Percentiles rank a stretch among this genome's conserved stretches.
Evolutionary conservation across 2,797 vertebrate species (phyloP).

Genomic region (Trichosurus vulpecula): DNA sequence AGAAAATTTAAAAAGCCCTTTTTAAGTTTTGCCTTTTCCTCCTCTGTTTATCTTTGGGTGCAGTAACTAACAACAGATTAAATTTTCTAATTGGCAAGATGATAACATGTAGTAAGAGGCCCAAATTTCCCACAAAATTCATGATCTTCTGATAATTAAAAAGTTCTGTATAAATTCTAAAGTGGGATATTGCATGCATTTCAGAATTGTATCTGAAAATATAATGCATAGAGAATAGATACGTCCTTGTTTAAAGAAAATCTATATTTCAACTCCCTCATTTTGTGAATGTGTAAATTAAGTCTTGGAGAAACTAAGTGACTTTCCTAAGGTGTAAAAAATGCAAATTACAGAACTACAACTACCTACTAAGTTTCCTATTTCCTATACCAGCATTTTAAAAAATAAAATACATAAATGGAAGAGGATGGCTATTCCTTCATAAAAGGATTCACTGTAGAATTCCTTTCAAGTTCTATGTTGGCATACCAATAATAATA

Average conservation of each 20-base stretch:
- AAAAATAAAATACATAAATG: neutral
- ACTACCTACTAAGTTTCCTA: neutral
- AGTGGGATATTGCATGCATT: neutral
- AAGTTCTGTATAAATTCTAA: neutral
- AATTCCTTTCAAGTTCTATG: neutral
- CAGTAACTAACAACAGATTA: neutral
- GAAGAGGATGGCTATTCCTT: neutral
- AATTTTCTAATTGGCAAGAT: neutral
- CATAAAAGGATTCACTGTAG: neutral
- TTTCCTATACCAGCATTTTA: neutral
- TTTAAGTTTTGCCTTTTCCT: neutral
- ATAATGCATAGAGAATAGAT: neutral
- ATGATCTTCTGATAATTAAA: neutral
- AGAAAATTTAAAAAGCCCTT: neutral
- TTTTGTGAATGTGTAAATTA: neutral
- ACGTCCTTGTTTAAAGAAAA: neutral
- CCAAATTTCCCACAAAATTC: neutral
- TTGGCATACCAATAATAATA: neutral
- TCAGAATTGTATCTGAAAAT: neutral
- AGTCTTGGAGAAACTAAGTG: neutral
- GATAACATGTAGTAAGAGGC: neutral
- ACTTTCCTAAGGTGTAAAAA: neutral
- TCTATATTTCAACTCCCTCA: neutral
- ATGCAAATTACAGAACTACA: neutral
- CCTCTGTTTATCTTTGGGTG: neutral